Evolutionary conservation across 2,113 vertebrate species (phyloP).

Genomic region (Rattus rattus): DNA sequence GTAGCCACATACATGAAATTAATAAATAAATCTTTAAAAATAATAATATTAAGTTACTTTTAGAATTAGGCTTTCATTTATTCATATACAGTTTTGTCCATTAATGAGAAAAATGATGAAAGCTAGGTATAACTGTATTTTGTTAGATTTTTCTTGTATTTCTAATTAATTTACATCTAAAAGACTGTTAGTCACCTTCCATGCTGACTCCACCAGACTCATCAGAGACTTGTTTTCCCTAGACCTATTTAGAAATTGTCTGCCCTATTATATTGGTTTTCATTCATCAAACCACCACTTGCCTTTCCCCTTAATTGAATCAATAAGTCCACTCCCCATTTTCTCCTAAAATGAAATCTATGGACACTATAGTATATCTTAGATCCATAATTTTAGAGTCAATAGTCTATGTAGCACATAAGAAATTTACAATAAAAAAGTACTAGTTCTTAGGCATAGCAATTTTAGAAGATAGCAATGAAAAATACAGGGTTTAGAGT

Average conservation of each 20-base stretch:
- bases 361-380: background rate
- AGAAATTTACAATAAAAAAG: background rate
- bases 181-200: background rate
- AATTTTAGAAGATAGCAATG: background rate
- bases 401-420: background rate
- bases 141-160: conserved; percentile 17
- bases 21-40: no score
- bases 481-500: background rate
- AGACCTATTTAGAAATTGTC: background rate
- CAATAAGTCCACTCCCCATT: background rate
- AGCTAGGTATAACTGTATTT: background rate
- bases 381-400: background rate
- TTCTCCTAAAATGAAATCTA: conserved; percentile 5
- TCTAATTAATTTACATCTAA: conserved; percentile 2
- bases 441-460: background rate
- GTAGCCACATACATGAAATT: no score
- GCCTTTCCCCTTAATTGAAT: background rate
- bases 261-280: background rate
- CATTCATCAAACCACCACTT: background rate
- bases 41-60: background rate
- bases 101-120: background rate
- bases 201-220: background rate
- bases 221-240: background rate
- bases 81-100: background rate
- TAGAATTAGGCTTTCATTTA: background rate